Conservation (phyloP, 2,797 vertebrate species). For the Cuculus canorus region DNA sequence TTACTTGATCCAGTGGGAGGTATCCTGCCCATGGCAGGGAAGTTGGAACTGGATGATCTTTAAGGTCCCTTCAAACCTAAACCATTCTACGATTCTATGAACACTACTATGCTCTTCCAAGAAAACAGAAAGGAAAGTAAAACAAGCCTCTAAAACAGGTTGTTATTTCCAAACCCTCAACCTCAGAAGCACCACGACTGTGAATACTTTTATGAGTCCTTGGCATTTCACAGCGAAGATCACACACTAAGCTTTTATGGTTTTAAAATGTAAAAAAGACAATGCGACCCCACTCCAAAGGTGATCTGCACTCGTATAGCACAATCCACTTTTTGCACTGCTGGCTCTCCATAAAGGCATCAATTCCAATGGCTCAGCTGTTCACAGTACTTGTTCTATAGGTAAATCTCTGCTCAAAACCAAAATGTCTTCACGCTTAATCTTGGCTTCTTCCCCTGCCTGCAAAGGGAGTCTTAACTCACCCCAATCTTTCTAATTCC, state of each 20-base stretch:
- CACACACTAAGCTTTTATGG: rapidly evolving
- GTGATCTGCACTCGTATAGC: rapidly evolving
- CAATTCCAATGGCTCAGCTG: neutral
- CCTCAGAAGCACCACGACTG: neutral
- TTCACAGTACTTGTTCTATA: neutral
- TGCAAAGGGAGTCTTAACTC: neutral
- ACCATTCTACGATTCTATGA: too few relatives aligned
- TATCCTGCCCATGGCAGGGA: too few relatives aligned
- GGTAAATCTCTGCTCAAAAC: neutral
- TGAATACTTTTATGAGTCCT: neutral
- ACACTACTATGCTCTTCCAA: neutral
- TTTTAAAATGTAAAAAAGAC: neutral
- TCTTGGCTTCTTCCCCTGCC: neutral
- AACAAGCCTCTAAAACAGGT: neutral
- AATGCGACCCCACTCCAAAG: neutral
- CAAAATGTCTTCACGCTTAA: neutral
- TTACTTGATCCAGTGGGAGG: too few relatives aligned
- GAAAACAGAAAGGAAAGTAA: neutral
- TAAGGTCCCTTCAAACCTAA: too few relatives aligned
- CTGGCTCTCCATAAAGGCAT: neutral
- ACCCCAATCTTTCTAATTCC: neutral
- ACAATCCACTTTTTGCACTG: neutral
- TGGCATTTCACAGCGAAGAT: neutral
- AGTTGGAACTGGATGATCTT: too few relatives aligned
- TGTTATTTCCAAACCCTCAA: neutral